A percentile compares a stretch with the other conserved stretches of the same genome.
Conservation (phyloP, 1,140 invertebrate species). For the Pygmarrhopalites habei region DNA sequence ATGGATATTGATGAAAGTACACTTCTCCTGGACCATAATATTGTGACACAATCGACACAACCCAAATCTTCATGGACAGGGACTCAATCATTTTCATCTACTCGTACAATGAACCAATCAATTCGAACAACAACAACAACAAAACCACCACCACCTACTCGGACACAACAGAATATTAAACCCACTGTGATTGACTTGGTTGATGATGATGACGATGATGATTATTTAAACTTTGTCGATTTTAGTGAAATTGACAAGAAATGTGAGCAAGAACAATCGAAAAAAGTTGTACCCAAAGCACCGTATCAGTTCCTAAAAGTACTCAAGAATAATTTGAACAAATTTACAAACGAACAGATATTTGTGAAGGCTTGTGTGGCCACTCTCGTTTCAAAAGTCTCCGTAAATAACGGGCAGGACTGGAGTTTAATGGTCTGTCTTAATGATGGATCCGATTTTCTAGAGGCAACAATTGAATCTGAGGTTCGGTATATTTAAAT, state of each 20-base stretch:
- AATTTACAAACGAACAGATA: neutral
- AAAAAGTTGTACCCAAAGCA: neutral
- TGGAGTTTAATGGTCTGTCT: slow-evolving; percentile 25
- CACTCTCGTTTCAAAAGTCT: slow-evolving; percentile 25
- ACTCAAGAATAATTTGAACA: slow-evolving; percentile 12
- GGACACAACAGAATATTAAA: neutral
- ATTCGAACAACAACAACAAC: neutral
- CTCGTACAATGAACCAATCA: neutral
- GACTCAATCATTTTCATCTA: neutral
- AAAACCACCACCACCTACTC: neutral
- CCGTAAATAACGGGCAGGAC: slow-evolving; percentile 2
- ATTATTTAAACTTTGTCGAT: neutral
- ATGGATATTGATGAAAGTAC: slow-evolving; percentile 32
- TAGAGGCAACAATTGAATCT: neutral
- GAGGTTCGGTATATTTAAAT: neutral
- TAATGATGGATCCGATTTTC: slow-evolving; percentile 29
- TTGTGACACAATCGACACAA: neutral
- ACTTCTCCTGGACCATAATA: neutral
- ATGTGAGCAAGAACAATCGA: neutral
- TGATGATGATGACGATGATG: slow-evolving; percentile 8
- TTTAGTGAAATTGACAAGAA: neutral
- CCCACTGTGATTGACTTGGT: neutral
- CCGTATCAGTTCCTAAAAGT: slow-evolving; percentile 21
- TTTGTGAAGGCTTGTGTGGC: slow-evolving; percentile 30
- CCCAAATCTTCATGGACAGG: neutral